phyloP scores from a whole-genome alignment of 2,888 invertebrate species.

The Diarsia mendica region DNA sequence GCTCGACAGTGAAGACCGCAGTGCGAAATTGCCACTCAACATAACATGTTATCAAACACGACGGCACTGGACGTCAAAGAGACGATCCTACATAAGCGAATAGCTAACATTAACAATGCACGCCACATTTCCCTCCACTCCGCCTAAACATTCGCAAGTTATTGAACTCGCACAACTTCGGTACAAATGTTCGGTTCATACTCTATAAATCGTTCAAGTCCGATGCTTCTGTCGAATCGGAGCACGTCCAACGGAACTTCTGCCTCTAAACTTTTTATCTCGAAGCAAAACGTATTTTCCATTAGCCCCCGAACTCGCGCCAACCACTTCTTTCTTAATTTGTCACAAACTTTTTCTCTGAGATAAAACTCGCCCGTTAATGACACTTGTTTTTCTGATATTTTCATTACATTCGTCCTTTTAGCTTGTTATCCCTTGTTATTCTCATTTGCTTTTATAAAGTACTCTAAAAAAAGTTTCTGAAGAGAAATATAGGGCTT shows the following conservation, averaged over 20 bases:
- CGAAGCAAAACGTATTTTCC: slow-evolving; percentile 63
- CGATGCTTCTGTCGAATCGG: slow-evolving; percentile 50
- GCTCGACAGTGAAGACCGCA: neutral
- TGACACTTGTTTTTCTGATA: slow-evolving; percentile 77
- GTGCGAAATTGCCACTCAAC: neutral
- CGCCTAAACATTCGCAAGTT: slow-evolving; percentile 41
- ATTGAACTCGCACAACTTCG: slow-evolving; percentile 39
- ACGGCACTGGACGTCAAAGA: neutral
- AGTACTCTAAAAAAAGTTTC: slow-evolving; percentile 57
- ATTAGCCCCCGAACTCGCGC: slow-evolving; percentile 49
- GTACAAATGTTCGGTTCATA: slow-evolving; percentile 48
- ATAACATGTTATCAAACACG: slow-evolving; percentile 4
- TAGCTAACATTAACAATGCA: slow-evolving; percentile 47
- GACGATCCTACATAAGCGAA: slow-evolving; percentile 33
- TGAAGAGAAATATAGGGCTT: slow-evolving; percentile 27
- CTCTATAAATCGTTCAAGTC: slow-evolving; percentile 57
- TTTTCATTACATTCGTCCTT: slow-evolving; percentile 72
- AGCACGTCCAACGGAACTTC: slow-evolving; percentile 60
- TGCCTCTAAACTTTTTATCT: slow-evolving; percentile 66
- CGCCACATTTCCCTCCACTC: slow-evolving; percentile 24
- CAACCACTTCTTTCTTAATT: slow-evolving; percentile 78
- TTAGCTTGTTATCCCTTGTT: slow-evolving; percentile 57
- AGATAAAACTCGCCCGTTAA: slow-evolving; percentile 78
- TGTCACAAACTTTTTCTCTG: slow-evolving; percentile 77
- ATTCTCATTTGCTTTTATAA: slow-evolving; percentile 60